phyloP scores from a whole-genome alignment of 2,113 vertebrate species.

The Cyphomyrus discorhynchus region DNA sequence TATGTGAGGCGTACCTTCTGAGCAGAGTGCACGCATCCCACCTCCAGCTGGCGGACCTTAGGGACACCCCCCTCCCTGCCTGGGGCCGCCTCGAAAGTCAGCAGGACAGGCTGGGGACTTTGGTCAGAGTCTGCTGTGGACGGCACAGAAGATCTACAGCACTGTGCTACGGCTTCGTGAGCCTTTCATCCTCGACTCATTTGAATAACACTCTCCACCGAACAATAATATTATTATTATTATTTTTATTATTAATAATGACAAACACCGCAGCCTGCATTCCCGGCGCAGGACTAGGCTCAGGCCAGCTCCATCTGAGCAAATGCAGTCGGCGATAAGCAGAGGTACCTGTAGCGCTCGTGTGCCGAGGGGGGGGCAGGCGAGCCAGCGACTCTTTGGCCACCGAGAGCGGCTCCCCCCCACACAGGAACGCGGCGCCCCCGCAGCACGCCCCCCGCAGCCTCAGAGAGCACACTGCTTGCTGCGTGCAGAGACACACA shows the following conservation, averaged over 20 bases:
- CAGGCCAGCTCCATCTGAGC: not conserved
- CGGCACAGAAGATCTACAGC: not conserved
- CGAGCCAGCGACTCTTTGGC: constrained; percentile 66
- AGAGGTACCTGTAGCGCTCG: constrained; percentile 54
- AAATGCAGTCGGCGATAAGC: not conserved
- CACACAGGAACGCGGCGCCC: constrained; percentile 70
- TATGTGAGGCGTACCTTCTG: constrained; percentile 64
- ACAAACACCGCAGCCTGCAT: not conserved
- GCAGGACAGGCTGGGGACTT: constrained; percentile 56
- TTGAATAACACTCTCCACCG: not conserved
- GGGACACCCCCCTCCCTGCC: constrained; percentile 40
- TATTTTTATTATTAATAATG: not conserved
- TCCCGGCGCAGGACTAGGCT: not conserved
- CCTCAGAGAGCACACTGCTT: constrained; percentile 58
- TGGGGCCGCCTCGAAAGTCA: constrained; percentile 60
- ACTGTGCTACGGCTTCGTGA: not conserved
- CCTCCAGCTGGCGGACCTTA: constrained; percentile 63
- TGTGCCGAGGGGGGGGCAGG: not conserved
- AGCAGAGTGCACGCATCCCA: constrained; percentile 69
- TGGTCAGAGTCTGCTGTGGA: constrained; percentile 32
- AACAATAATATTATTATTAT: not conserved
- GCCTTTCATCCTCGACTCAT: not conserved
- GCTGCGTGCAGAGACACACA: constrained; percentile 46
- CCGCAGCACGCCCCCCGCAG: constrained; percentile 70
- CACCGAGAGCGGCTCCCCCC: constrained; percentile 63